Base-by-base conservation (phyloP, 2,797 vertebrate species). In the Trichosurus vulpecula region DNA sequence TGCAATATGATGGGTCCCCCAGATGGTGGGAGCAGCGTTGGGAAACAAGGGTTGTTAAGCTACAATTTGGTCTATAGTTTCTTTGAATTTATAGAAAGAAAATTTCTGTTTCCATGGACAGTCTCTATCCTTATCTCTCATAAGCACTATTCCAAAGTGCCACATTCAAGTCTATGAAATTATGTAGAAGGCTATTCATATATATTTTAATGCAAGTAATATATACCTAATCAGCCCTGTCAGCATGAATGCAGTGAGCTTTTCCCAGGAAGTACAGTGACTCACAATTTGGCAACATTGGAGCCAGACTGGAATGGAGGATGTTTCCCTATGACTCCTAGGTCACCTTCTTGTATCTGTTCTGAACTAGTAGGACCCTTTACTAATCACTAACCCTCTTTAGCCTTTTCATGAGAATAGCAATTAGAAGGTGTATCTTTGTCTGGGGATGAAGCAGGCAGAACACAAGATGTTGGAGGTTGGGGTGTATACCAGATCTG, bases 241-340 rank as follows among this genome's bases (percentile, higher is more conserved):
- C 58, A 61, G 58, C 31, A 61, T 61, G 31, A 27, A 92, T 29
- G 31, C 66, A n/a, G 41, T 54, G 57, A 41, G 92, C 47, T 93
- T 94, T 96, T 95, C 91, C 96, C 92, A 97, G 95, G 96, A 74
- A 96, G 55, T 19, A 91, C 51, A 3, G 29, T 90, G 92, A 52
- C 92, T 96, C 95, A 74, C 16, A 41, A 41, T 61, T 87, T 90
- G 53, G 47, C 90, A 93, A 96, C 66, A 54, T 92, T 95, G 61
- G 87, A 92, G 55, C 31, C 96, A 54, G 56, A 74, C 52, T 57
- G 66, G 81, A 52, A 16, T 81, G 13, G 91, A 53, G 25, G 87
- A 30, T n/a, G 31, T 29, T 94, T 96, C 90, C 54, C 91, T 93
- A 27, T 94, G 93, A 95, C 61, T 56, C 54, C 81, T n/a, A 27